Base-by-base conservation (phyloP, 2,113 vertebrate species). In the Gopherus flavomarginatus region DNA sequence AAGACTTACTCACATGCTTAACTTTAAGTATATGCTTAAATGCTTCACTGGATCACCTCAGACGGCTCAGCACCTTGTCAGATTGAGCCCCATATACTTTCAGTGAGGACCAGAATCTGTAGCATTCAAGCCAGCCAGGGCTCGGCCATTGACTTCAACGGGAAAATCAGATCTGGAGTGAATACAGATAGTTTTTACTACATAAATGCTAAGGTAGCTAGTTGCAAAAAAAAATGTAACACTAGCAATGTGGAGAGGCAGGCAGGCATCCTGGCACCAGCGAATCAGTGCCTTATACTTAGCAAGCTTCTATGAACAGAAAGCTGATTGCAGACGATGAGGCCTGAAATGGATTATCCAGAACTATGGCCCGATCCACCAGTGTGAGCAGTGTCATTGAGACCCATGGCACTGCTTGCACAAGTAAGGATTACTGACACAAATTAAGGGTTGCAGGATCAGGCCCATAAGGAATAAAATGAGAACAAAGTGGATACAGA, bases 401-500 rank as follows among this genome's bases (percentile, higher is more conserved):
- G 56, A 57, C 56, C 56, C 10, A 11, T 17, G 62, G 62, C 14
- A 19, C 35, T 69, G 35, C 62, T 69, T 24, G 56, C 56, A 57
- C 26, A 11, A 27, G 56, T 27, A 57, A 11, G 56, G 26, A 27
- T 57, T 57, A 31, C 35, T 69, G 62, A 16, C 14, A 69, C 31
- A 16, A 31, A n/a, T 16, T 35, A 69, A n/a, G 62, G 80, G 84
- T 44, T 92, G 96, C 90, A 86, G 87, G 93, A 93, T 88, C 78
- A 94, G 93, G 44, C 82, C 87, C 86, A 92, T 88, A 90, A 90
- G 93, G 85, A 78, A 87, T 52, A 85, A 90, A 85, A 82, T 83
- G 88, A 82, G 93, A 94, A 89, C 3, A 4, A 89, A 17, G 49
- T 62, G 92, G 90, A 27, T 0, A 14, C 38, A 16, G 42, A 78